Conservation (phyloP, 2,797 vertebrate species). For the Furcifer pardalis region DNA sequence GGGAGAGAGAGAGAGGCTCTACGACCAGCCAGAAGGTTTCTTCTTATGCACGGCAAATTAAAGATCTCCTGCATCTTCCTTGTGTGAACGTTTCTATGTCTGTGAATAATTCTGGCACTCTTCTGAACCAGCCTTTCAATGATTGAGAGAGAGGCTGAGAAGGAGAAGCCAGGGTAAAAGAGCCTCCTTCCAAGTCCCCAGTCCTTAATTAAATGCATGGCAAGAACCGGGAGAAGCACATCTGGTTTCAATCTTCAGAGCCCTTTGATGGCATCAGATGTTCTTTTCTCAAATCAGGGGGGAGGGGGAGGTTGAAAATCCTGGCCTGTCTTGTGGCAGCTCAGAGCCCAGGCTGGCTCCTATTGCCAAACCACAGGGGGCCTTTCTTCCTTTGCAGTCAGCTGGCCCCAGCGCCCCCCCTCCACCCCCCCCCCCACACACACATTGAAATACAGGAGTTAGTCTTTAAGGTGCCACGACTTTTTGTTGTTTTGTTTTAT, state of each 20-base stretch:
- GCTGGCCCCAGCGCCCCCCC: not conserved
- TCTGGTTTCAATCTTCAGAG: slow-evolving; percentile 95
- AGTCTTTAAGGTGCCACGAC: too few relatives aligned
- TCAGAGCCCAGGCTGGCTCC: slow-evolving; percentile 81
- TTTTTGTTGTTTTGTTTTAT: too few relatives aligned
- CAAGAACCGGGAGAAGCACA: slow-evolving; percentile 89
- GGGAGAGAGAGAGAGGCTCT: not conserved
- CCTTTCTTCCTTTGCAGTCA: slow-evolving; percentile 42
- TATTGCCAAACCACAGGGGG: slow-evolving; percentile 73
- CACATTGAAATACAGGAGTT: too few relatives aligned
- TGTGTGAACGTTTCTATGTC: not conserved
- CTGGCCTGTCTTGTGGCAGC: slow-evolving; percentile 88
- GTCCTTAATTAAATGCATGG: slow-evolving; percentile 98
- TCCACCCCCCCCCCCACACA: too few relatives aligned
- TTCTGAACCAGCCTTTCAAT: slow-evolving; percentile 20
- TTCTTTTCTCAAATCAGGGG: slow-evolving; percentile 90
- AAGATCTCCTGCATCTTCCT: not conserved
- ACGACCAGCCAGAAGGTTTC: not conserved
- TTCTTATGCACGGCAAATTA: not conserved
- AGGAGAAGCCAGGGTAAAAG: slow-evolving; percentile 80
- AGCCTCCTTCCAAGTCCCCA: slow-evolving; percentile 81
- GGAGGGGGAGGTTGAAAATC: slow-evolving; percentile 85
- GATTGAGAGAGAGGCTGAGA: slow-evolving; percentile 69
- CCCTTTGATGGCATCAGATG: slow-evolving; percentile 99
- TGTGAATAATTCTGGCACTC: slow-evolving; percentile 6